These are phyloP conservation scores for Chloromyia formosa DNA, from an alignment of 2,888 invertebrate species.

Conservation along the genomic window DNA sequence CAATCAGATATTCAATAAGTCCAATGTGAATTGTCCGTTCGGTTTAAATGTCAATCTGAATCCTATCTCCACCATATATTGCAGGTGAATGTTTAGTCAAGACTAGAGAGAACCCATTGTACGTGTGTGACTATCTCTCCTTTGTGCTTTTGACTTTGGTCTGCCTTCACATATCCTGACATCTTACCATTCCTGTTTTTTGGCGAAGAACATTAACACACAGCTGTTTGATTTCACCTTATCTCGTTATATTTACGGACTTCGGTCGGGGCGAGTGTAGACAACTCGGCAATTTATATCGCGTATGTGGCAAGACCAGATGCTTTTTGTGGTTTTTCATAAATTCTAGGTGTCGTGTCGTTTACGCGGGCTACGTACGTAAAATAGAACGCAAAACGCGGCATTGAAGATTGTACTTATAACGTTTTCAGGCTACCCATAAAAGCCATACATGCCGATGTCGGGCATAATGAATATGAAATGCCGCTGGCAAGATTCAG, in stretches of 20 bases:
- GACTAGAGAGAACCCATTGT: too few species aligned
- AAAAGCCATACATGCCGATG: background rate
- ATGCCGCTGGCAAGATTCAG: background rate
- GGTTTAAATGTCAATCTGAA: too few species aligned
- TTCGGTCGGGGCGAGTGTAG: background rate
- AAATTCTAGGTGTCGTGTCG: background rate
- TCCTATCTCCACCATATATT: too few species aligned
- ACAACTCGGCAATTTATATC: too few species aligned
- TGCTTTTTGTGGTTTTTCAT: constrained; percentile 5
- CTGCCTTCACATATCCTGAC: too few species aligned
- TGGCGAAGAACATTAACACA: background rate
- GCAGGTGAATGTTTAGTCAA: too few species aligned
- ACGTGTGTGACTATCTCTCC: too few species aligned
- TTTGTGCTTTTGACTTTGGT: too few species aligned
- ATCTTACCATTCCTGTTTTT: background rate
- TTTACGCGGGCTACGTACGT: too few species aligned
- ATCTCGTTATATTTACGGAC: constrained; percentile 6
- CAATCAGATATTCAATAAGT: too few species aligned
- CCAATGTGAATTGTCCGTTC: too few species aligned
- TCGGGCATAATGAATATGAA: background rate
- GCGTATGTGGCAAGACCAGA: constrained; percentile 1
- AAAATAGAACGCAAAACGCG: too few species aligned
- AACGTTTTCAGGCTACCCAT: background rate
- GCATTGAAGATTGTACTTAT: background rate
- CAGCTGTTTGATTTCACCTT: constrained; percentile 7